Conservation (phyloP, 2,888 invertebrate genomes). For the Drosophila mayaguana region DNA sequence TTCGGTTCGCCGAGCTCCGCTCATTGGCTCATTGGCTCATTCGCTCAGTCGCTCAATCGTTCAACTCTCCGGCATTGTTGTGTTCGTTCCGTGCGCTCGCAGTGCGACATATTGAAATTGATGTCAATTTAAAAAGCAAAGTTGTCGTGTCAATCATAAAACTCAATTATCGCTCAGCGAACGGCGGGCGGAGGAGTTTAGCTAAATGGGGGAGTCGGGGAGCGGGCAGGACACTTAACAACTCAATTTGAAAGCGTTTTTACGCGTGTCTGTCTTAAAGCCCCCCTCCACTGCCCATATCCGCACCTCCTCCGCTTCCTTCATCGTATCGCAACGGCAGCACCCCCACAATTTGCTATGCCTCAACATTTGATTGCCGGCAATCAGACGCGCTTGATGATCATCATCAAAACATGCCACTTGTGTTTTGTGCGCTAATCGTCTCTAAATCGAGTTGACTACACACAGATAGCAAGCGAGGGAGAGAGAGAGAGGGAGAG, state of each 20-base stretch:
- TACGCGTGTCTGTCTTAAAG: constrained; percentile 67
- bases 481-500: neutral
- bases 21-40: constrained; percentile 39
- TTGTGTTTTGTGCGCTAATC: constrained; percentile 78
- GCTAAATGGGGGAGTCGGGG: constrained; percentile 8
- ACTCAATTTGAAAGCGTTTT: constrained; percentile 77
- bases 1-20: constrained; percentile 14
- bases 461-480: constrained; percentile 1
- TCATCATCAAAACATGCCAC: constrained; percentile 79
- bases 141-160: constrained; percentile 82
- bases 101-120: constrained; percentile 83
- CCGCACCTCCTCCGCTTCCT: neutral
- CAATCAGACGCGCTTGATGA: constrained; percentile 72
- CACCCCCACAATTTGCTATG: constrained; percentile 41
- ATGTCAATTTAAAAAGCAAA: constrained; percentile 82
- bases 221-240: constrained; percentile 56
- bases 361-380: constrained; percentile 74
- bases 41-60: constrained; percentile 33
- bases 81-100: constrained; percentile 49
- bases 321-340: neutral
- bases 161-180: constrained; percentile 73
- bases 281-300: neutral
- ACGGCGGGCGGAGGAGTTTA: constrained; percentile 19
- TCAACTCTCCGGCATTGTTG: constrained; percentile 40
- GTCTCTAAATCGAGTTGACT: constrained; percentile 72